A percentile compares a stretch with the other conserved stretches of the same genome.
These are phyloP conservation scores for Spea hammondii DNA, from an alignment of 2,797 vertebrate genomes.

Conservation along the genomic window DNA sequence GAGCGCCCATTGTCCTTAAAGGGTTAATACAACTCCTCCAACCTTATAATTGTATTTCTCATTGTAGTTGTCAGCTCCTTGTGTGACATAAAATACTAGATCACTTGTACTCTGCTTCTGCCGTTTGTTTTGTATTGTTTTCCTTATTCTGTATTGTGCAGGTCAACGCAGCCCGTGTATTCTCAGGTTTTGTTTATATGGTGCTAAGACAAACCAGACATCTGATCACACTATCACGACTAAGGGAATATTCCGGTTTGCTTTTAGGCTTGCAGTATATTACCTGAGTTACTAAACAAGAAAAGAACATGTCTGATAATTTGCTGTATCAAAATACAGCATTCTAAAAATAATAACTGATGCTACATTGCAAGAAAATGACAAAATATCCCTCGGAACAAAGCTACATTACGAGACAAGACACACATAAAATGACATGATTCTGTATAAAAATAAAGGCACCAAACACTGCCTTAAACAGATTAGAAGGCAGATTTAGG, in stretches of 20 bases:
- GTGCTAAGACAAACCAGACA: background rate
- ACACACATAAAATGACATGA: slow-evolving; percentile 56
- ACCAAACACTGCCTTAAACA: slow-evolving; percentile 50
- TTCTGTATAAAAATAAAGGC: slow-evolving; percentile 56
- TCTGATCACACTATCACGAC: background rate
- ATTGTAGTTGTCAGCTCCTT: too few relatives aligned
- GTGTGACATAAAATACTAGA: background rate
- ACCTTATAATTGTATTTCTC: too few relatives aligned
- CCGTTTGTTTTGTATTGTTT: background rate
- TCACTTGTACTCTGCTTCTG: background rate
- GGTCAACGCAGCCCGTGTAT: background rate
- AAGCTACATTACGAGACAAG: slow-evolving; percentile 40
- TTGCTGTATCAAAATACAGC: slow-evolving; percentile 47
- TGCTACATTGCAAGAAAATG: slow-evolving; percentile 60
- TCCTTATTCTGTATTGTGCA: background rate
- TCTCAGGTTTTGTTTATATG: background rate
- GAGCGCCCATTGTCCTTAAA: too few relatives aligned
- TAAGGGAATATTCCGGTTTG: slow-evolving; percentile 64
- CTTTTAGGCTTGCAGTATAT: slow-evolving; percentile 64
- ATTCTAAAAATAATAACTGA: slow-evolving; percentile 60
- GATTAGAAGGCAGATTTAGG: slow-evolving; percentile 50
- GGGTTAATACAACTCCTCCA: too few relatives aligned
- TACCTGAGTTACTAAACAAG: slow-evolving; percentile 57
- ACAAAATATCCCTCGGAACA: slow-evolving; percentile 57
- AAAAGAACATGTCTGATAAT: too few relatives aligned